Conservation (phyloP, 2,888 invertebrate species). For the Lamellibrachia columna region DNA sequence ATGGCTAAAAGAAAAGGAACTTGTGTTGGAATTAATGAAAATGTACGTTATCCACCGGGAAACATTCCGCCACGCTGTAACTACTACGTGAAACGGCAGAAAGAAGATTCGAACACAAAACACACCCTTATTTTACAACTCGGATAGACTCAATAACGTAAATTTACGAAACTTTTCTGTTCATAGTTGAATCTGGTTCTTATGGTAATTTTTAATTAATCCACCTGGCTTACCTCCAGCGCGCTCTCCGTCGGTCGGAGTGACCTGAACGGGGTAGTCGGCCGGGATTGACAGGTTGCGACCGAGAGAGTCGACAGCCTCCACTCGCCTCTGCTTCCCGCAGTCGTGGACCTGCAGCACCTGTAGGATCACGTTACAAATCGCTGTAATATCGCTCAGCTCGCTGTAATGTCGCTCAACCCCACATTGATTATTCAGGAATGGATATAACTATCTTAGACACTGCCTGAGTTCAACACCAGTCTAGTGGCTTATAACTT, state of each 20-base stretch:
- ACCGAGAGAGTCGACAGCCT: conserved; percentile 29
- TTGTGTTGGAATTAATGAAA: too few species aligned
- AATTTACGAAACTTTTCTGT: too few species aligned
- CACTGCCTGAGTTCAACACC: neutral
- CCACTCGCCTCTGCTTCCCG: conserved; percentile 35
- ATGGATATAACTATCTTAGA: neutral
- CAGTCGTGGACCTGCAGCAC: conserved; percentile 37
- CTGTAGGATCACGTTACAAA: conserved; percentile 25
- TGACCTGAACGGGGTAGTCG: conserved; percentile 35
- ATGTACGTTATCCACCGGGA: neutral
- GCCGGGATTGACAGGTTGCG: conserved; percentile 34
- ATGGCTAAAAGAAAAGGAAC: too few species aligned
- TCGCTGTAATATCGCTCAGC: neutral
- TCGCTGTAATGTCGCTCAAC: neutral
- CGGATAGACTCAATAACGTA: too few species aligned
- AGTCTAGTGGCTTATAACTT: neutral
- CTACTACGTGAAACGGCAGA: neutral
- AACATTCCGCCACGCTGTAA: neutral
- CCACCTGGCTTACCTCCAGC: neutral
- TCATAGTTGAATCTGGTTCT: neutral
- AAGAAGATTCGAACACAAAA: too few species aligned
- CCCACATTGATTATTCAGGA: neutral
- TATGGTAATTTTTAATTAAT: neutral
- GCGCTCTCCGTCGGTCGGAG: neutral
- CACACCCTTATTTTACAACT: too few species aligned